Evolutionary conservation across 2,113 vertebrate species (phyloP).

Genomic region (Orcinus orca): DNA sequence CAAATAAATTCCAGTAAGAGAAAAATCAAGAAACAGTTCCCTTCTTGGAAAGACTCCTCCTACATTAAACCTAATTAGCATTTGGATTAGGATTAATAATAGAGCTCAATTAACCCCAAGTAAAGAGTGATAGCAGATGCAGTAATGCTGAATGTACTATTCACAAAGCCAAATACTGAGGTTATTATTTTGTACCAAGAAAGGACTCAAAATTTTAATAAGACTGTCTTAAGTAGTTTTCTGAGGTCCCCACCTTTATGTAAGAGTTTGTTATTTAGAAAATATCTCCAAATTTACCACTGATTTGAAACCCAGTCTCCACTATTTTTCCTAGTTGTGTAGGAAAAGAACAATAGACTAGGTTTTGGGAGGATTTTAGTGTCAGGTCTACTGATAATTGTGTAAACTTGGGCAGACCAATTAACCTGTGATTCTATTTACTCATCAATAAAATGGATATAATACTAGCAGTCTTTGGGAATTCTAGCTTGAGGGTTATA

Average conservation of each 20-base stretch:
- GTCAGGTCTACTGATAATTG: not conserved
- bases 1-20: not conserved
- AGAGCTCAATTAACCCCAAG: conserved; percentile 17
- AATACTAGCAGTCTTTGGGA: not conserved
- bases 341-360: not conserved
- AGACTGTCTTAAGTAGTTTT: not conserved
- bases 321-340: not conserved
- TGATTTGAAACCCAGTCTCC: not conserved
- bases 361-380: not conserved
- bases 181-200: not conserved
- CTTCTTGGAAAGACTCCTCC: not conserved
- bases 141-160: not conserved
- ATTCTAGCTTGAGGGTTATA: not conserved
- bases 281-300: not conserved
- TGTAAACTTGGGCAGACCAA: not conserved
- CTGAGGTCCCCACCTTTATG: not conserved
- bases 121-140: not conserved
- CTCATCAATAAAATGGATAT: not conserved
- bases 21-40: conserved; percentile 17
- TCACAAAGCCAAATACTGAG: conserved; percentile 31
- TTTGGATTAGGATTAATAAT: conserved; percentile 45
- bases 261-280: conserved; percentile 19
- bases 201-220: not conserved
- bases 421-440: not conserved
- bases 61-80: conserved; percentile 33